A percentile compares a stretch with the other conserved stretches of the same genome.
These are phyloP conservation scores for Argopecten irradians DNA, from an alignment of 1,140 invertebrate species.

Conservation along the genomic window DNA sequence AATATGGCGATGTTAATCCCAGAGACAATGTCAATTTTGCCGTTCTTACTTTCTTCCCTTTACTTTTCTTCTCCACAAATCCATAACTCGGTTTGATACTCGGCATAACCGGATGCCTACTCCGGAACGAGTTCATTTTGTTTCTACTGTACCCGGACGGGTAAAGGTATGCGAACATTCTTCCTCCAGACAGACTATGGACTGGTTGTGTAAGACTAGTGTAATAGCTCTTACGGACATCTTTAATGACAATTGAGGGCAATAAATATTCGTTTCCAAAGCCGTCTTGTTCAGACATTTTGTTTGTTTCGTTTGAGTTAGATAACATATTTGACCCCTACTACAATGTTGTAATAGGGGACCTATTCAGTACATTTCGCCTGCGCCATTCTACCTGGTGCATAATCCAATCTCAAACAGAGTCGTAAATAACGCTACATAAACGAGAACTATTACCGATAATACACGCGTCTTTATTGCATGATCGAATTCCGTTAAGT, in stretches of 20 bases:
- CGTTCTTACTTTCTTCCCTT: background rate
- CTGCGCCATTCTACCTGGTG: background rate
- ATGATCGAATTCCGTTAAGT: background rate
- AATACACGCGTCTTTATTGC: background rate
- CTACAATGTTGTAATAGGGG: background rate
- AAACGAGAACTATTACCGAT: background rate
- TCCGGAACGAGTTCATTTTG: background rate
- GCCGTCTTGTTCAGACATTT: constrained; percentile 1
- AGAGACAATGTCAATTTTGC: background rate
- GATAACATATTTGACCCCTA: background rate
- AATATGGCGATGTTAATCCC: background rate
- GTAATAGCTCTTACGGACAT: background rate
- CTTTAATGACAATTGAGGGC: background rate
- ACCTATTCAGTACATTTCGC: background rate
- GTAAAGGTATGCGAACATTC: background rate
- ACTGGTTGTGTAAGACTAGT: background rate
- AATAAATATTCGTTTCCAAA: constrained; percentile 7
- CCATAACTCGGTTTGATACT: background rate
- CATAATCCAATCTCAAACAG: background rate
- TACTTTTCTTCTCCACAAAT: background rate
- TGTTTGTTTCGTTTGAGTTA: background rate
- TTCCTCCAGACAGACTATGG: background rate
- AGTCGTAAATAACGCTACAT: background rate
- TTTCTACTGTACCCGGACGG: background rate
- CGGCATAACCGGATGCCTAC: background rate